Evolutionary conservation across 2,888 invertebrate genomes (phyloP), one percentile per base, ranked within the genome.

Genomic region (Drosophila affinis): DNA sequence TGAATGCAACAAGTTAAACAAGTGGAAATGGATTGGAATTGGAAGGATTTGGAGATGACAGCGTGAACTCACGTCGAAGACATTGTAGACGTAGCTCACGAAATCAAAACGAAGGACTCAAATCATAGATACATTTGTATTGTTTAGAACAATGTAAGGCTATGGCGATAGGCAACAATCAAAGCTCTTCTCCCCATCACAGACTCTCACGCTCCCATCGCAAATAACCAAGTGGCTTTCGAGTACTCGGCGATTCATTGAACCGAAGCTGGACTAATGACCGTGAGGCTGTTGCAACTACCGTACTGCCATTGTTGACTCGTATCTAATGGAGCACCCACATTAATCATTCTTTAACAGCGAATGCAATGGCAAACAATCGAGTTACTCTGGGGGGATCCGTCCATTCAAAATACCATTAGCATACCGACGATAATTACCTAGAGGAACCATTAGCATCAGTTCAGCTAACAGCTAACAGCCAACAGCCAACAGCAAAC

Each of bases 401-500:
- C 17, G 61, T 62, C 79, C 70, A 76, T 84, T 84, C 77, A 84
- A 86, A 86, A 81, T 60, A 62, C 85, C 85, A 86, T 87, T 87
- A 87, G 86, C 86, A 87, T 82, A 84, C 75, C 69, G 73, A 55
- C 71, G 86, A 82, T 87, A 87, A 87, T 87, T 87, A 79, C 75
- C 75, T 67, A 67, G 69, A 51, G 53, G 62, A 72, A 73, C 88
- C 86, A 86, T 86, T 86, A 86, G 88, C 85, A 70, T 63, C 70
- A 61, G 75, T 64, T 70, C 58, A 61, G 78, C 75, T 76, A 87
- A 79, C 55, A 78, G 87, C 87, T 62, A 32, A 10, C 39, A 39
- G 39, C 14, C 14, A 14, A 32, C 10, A 32, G 32, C 32, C 9
- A 32, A 34, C 34, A 18, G 78, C 75, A 84, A 84, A 81, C 57